These are phyloP conservation scores for Busseola fusca DNA, from an alignment of 2,888 invertebrate species.

Conservation along the genomic window DNA sequence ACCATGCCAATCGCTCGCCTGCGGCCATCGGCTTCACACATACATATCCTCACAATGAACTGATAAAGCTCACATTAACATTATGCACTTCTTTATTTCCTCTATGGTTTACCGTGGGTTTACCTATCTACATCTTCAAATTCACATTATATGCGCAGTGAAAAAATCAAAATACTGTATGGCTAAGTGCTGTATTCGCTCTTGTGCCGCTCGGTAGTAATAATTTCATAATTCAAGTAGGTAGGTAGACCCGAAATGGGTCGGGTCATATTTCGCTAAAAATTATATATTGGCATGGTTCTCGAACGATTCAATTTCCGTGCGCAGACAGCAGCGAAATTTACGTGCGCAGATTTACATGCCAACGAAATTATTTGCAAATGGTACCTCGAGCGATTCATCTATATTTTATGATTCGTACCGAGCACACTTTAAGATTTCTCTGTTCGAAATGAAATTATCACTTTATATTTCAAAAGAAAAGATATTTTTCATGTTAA, in stretches of 20 bases:
- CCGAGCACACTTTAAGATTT: slow-evolving; percentile 71
- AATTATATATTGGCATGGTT: slow-evolving; percentile 85
- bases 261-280: slow-evolving; percentile 76
- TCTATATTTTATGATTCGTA: slow-evolving; percentile 81
- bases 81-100: slow-evolving; percentile 5
- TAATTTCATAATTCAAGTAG: slow-evolving; percentile 58
- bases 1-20: slow-evolving; percentile 61
- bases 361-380: slow-evolving; percentile 86
- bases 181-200: slow-evolving; percentile 34
- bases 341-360: slow-evolving; percentile 88
- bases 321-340: slow-evolving; percentile 86
- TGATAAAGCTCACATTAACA: slow-evolving; percentile 16
- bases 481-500: slow-evolving; percentile 60
- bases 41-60: slow-evolving; percentile 62
- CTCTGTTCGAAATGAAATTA: slow-evolving; percentile 66
- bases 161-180: slow-evolving; percentile 26
- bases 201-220: slow-evolving; percentile 34
- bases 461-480: slow-evolving; percentile 65
- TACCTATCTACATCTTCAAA: neutral
- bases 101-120: too few species aligned
- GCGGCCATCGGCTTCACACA: slow-evolving; percentile 65
- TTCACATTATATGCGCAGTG: neutral
- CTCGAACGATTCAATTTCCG: slow-evolving; percentile 88
- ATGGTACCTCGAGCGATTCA: slow-evolving; percentile 81
- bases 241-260: slow-evolving; percentile 58